phyloP scores from a whole-genome alignment of 2,797 vertebrate species.

The Danio aesculapii region DNA sequence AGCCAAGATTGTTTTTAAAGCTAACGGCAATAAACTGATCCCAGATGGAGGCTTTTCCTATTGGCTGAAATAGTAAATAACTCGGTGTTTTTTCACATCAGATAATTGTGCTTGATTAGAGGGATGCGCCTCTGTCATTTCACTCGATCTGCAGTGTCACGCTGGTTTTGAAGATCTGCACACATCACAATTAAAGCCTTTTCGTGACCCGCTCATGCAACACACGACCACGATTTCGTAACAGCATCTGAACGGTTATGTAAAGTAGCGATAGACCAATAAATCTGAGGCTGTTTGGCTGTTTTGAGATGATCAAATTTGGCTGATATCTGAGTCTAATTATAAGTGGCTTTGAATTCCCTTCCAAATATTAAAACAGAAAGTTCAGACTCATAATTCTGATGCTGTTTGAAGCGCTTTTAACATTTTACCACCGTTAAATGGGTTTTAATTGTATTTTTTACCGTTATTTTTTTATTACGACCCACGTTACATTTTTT shows the following conservation, averaged over 20 bases:
- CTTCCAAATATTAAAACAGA: constrained; percentile 7
- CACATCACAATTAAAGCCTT: constrained; percentile 6
- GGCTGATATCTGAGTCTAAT: neutral
- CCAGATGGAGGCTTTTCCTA: neutral
- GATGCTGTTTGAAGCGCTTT: neutral
- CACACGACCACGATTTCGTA: constrained; percentile 30
- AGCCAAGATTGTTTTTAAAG: constrained; percentile 31
- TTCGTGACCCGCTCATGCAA: neutral
- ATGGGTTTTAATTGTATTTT: neutral
- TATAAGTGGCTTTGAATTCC: neutral
- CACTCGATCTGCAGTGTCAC: constrained; percentile 5
- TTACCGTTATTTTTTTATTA: no score
- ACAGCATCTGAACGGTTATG: neutral
- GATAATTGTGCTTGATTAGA: constrained; percentile 52
- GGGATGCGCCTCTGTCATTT: constrained; percentile 41
- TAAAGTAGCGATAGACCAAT: constrained; percentile 8
- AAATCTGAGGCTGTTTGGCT: constrained; percentile 10
- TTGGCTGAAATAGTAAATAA: constrained; percentile 10
- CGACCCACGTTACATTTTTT: no score
- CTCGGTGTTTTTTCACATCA: constrained; percentile 17
- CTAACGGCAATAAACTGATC: constrained; percentile 3
- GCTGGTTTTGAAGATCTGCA: constrained; percentile 21
- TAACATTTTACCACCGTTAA: neutral
- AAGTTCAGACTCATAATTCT: no score
- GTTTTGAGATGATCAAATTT: neutral